Conservation (phyloP, 2,113 vertebrate species). For the cattle (Bos taurus) region DNA sequence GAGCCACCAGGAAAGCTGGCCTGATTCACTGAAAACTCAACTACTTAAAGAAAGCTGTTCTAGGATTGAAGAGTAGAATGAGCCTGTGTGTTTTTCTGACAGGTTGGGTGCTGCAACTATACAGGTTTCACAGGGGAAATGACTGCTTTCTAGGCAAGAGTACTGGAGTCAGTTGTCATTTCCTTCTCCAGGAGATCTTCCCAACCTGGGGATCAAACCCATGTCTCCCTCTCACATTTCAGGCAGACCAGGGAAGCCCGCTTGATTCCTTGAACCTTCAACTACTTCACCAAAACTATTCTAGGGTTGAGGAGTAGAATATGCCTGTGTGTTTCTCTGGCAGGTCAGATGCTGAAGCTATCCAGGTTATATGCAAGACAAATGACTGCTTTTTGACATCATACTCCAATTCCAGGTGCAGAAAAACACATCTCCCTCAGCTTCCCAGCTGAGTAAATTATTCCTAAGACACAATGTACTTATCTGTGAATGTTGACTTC, state of each 20-base stretch:
- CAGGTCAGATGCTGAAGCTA: background rate
- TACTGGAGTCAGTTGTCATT: background rate
- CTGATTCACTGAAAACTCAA: background rate
- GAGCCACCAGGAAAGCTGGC: rapidly evolving
- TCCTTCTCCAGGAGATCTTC: background rate
- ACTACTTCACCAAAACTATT: background rate
- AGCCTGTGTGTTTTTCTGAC: background rate
- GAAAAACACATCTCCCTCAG: background rate
- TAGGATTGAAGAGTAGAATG: background rate
- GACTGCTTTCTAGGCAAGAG: background rate
- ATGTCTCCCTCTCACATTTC: background rate
- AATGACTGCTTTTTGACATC: background rate
- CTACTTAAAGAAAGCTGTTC: background rate
- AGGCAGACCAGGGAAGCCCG: background rate
- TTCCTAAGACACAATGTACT: background rate
- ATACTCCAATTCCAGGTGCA: background rate
- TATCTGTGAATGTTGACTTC: background rate
- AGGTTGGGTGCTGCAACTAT: background rate
- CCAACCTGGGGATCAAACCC: background rate
- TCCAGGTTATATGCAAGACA: background rate
- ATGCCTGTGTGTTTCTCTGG: background rate
- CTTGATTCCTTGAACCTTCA: background rate
- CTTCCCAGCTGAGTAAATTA: background rate
- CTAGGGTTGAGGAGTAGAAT: background rate
- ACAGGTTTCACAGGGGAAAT: background rate